A percentile compares a stretch with the other conserved stretches of the same genome.
Evolutionary conservation across 2,888 invertebrate species (phyloP).

Genomic region (Scaptomyza flava): DNA sequence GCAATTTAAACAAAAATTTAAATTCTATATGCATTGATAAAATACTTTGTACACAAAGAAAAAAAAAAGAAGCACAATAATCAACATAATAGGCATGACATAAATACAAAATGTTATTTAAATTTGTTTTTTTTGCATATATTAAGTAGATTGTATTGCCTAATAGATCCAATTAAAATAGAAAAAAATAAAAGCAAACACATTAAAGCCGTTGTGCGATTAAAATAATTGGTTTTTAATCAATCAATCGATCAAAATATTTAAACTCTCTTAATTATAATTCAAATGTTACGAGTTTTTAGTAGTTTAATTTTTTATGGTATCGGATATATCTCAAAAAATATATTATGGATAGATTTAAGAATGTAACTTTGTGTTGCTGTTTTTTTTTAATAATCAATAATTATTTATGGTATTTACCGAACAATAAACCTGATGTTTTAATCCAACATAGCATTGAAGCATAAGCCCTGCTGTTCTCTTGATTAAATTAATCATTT

Average conservation of each 20-base stretch:
- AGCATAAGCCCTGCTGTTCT: constrained; percentile 38
- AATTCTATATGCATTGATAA: constrained; percentile 1
- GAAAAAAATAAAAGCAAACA: neutral
- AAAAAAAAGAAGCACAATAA: neutral
- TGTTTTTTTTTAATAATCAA: constrained; percentile 13
- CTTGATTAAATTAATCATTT: constrained; percentile 73
- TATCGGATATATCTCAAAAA: neutral
- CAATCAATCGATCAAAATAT: neutral
- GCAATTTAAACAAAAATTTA: constrained; percentile 6
- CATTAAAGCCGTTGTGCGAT: neutral
- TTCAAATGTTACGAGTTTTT: too few species aligned
- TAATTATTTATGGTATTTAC: constrained; percentile 59
- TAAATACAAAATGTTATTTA: neutral
- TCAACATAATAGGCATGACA: neutral
- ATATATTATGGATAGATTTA: neutral
- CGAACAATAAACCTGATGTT: constrained; percentile 50
- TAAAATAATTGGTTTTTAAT: neutral
- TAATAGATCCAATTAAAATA: neutral
- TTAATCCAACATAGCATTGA: constrained; percentile 64
- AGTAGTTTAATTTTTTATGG: too few species aligned
- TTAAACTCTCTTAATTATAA: too few species aligned
- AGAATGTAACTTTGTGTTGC: too few species aligned
- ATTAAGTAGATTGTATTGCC: too few species aligned
- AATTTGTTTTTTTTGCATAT: neutral
- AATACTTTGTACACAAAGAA: neutral